Conservation (phyloP, 2,113 vertebrate species). For the Sarotherodon lohbergeri region DNA sequence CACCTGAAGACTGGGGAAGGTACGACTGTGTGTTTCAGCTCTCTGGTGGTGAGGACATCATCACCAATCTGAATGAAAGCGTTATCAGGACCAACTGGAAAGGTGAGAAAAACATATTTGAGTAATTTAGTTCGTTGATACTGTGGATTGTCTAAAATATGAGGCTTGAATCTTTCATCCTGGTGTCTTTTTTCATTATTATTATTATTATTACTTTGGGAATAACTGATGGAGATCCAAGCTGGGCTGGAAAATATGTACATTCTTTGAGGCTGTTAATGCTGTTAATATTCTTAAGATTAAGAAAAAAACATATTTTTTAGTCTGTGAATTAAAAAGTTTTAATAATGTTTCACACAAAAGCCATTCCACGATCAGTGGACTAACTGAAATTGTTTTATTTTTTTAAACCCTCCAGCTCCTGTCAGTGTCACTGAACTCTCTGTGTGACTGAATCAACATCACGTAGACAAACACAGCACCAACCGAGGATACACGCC, state of each 20-base stretch:
- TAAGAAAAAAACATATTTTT: accelerated
- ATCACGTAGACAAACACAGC: not conserved
- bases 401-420: not conserved
- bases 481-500: accelerated
- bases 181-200: not conserved
- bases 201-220: not conserved
- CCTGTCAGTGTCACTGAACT: not conserved
- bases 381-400: not conserved
- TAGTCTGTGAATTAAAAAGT: not conserved
- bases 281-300: too few relatives aligned
- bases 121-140: not conserved
- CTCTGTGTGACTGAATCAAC: not conserved
- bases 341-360: not conserved
- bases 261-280: not conserved
- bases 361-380: not conserved
- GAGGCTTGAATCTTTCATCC: not conserved
- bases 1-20: not conserved
- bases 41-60: not conserved
- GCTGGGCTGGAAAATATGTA: not conserved
- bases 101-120: not conserved
- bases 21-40: not conserved
- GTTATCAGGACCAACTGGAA: not conserved
- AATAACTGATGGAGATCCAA: not conserved
- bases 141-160: not conserved
- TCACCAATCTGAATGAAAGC: not conserved